A percentile compares a stretch with the other conserved stretches of the same genome.
These are phyloP conservation scores for Globicephala melas DNA, from an alignment of 2,113 vertebrate genomes.

Conservation along the genomic window DNA sequence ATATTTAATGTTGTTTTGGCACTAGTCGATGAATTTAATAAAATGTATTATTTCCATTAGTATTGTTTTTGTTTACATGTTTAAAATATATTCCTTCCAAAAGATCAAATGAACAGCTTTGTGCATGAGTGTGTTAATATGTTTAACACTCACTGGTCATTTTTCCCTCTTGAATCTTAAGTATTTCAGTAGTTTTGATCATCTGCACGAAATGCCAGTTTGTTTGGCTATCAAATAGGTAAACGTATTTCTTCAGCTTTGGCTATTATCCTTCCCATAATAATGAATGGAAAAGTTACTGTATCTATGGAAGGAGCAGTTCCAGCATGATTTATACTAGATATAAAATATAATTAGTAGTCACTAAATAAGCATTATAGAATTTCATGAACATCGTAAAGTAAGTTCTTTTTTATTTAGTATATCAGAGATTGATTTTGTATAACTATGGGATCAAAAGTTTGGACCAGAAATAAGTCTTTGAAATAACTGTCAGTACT, in stretches of 20 bases:
- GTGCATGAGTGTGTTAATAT: neutral
- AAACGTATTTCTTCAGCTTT: neutral
- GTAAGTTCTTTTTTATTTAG: neutral
- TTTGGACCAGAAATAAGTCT: neutral
- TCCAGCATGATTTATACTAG: neutral
- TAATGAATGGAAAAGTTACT: neutral
- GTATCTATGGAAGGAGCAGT: neutral
- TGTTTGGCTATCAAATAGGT: neutral
- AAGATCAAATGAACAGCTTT: neutral
- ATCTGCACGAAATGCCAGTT: neutral
- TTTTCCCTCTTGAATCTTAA: neutral
- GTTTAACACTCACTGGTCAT: neutral
- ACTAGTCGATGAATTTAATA: neutral
- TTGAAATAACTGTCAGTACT: neutral
- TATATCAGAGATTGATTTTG: neutral
- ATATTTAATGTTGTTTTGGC: neutral
- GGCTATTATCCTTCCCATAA: neutral
- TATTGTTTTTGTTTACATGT: neutral
- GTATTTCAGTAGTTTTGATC: neutral
- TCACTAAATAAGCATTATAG: neutral
- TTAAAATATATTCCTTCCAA: conserved; percentile 11
- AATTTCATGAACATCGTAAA: neutral
- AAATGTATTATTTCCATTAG: neutral
- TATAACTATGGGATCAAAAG: neutral
- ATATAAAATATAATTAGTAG: neutral